Base-by-base conservation (phyloP, 2,113 vertebrate genomes). In the Nannospalax galili region DNA sequence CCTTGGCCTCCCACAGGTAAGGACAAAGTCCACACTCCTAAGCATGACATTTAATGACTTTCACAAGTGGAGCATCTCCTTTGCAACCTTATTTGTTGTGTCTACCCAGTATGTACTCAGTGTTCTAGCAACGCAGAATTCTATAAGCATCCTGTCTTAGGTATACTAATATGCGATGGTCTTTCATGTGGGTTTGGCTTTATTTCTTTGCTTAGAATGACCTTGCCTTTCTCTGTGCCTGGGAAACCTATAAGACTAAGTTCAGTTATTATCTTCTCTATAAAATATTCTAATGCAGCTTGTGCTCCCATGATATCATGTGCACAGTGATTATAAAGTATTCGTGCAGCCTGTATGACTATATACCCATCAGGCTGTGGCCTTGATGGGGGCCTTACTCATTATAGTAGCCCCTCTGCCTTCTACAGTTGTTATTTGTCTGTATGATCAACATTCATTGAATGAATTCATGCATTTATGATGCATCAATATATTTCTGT, bases 81-180 rank as follows among this genome's bases (percentile, higher is more conserved):
- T 74, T 95, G 88, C 79, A 92, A 35, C 64, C 16, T 86, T 92
- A 84, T 87, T 79, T 37, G 35, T 77, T 73, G 2, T 9, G 15
- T 42, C 67, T 97, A 70, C 69, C 45, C 72, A 86, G 56, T 45
- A 75, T 75, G 92, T 75, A 89, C 65, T 16, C 75, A 89, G 1
- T 97, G 96, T 94, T 95, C 91, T 48, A 87, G 45, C 74, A 92
- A 95, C 86, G 89, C 14, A 72, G 70, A 89, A 87, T 95, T 91
- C 48, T 35, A 78, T 70, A 73, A 7, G 14, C 24, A 5, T n/a
- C 56, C 65, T 17, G 35, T 74, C 67, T 42, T 65, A 74, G 70
- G 72, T 75, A 75, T 84, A 87, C 82, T 58, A 52, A 52, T 52
- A 52, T 11, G 48, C 48, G 48, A 52, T 82, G 64, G 45, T 95